Conservation (phyloP, 2,113 vertebrate genomes). For the Litocranius walleri region DNA sequence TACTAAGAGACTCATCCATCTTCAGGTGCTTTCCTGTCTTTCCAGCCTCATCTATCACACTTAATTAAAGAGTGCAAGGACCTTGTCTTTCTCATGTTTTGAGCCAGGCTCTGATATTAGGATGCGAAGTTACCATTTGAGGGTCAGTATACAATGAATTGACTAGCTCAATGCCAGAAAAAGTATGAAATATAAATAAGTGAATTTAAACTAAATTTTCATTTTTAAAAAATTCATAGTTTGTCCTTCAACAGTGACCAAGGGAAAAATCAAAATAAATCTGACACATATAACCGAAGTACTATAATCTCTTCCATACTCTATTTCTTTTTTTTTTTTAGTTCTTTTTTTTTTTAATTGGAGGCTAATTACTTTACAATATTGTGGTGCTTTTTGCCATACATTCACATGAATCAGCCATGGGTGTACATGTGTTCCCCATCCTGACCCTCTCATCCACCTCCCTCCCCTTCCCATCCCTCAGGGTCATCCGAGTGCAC, state of each 20-base stretch:
- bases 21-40: neutral
- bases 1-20: neutral
- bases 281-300: neutral
- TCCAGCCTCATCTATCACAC: neutral
- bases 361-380: neutral
- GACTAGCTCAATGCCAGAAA: neutral
- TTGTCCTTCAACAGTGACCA: neutral
- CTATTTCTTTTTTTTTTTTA: neutral
- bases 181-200: neutral
- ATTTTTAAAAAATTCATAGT: neutral
- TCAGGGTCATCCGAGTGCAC: neutral
- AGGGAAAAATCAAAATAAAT: neutral
- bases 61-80: slow-evolving; percentile 23
- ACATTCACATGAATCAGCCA: neutral
- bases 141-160: neutral
- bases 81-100: neutral
- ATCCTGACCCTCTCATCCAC: neutral
- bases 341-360: neutral
- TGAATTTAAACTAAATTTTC: neutral
- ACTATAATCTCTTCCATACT: neutral
- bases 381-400: neutral
- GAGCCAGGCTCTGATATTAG: neutral
- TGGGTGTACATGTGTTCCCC: neutral
- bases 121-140: neutral
- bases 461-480: neutral